Conservation (phyloP, 1,140 invertebrate genomes). For the Liolophura sinensis region DNA sequence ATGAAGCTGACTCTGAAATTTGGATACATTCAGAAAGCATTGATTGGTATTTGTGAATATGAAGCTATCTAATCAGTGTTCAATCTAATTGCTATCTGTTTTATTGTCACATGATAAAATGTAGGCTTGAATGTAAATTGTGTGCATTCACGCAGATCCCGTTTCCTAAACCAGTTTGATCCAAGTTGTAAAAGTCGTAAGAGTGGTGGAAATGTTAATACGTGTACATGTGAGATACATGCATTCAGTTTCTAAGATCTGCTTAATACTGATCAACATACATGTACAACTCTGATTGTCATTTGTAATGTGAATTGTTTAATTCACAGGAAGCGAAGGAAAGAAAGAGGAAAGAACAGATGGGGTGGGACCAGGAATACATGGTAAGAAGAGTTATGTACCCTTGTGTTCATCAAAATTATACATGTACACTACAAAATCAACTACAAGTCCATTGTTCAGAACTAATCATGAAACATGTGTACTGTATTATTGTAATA, state of each 20-base stretch:
- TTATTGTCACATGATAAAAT: no score
- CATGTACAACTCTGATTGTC: neutral
- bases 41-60: neutral
- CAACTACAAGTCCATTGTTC: neutral
- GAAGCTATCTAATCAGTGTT: no score
- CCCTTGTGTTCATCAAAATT: neutral
- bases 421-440: neutral
- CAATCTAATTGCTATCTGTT: no score
- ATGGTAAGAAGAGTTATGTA: conserved; percentile 32
- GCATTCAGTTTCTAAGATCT: neutral
- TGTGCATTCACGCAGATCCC: no score
- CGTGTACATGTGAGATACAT: no score
- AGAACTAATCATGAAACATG: neutral
- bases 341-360: conserved; percentile 80
- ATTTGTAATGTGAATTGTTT: conserved; percentile 10
- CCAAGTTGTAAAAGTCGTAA: no score
- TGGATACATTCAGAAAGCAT: neutral
- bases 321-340: conserved; percentile 77
- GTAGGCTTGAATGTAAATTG: no score
- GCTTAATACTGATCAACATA: conserved; percentile 1
- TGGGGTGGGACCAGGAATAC: conserved; percentile 97
- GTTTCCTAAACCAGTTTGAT: no score
- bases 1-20: neutral
- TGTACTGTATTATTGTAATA: neutral
- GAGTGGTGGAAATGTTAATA: no score